These are phyloP conservation scores for Lutraria rhynchaena DNA, from an alignment of 1,140 invertebrate species.

Conservation along the genomic window DNA sequence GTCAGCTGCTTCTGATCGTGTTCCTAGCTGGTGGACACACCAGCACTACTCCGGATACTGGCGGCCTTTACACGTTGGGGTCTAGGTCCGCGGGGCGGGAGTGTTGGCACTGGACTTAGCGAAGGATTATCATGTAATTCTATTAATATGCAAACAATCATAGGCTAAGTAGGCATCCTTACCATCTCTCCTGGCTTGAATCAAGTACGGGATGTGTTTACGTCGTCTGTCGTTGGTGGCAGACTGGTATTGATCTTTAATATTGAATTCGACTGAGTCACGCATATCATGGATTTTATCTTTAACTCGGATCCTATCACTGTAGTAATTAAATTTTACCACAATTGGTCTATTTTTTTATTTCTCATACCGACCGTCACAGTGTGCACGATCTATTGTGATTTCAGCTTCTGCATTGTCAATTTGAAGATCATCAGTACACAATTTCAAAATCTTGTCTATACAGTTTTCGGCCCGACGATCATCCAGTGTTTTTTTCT, in stretches of 20 bases:
- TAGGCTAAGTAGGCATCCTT: slow-evolving; percentile 13
- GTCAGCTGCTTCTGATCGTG: too few relatives aligned
- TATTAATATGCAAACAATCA: slow-evolving; percentile 3
- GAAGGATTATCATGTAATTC: neutral
- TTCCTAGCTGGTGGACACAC: neutral
- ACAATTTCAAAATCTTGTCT: too few relatives aligned
- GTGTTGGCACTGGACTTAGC: neutral
- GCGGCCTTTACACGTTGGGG: neutral
- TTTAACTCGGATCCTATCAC: slow-evolving; percentile 11
- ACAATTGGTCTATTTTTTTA: slow-evolving; percentile 21
- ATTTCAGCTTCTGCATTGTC: too few relatives aligned
- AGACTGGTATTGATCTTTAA: neutral
- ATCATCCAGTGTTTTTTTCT: too few relatives aligned
- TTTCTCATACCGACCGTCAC: too few relatives aligned
- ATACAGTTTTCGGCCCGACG: too few relatives aligned
- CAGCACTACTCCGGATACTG: neutral
- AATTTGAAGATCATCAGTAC: too few relatives aligned
- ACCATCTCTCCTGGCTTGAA: neutral
- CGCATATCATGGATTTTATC: neutral
- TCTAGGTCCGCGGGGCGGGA: neutral
- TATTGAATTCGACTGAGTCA: neutral
- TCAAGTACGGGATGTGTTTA: slow-evolving; percentile 17
- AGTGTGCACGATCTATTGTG: too few relatives aligned
- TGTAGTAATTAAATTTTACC: slow-evolving; percentile 9
- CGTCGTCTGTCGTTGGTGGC: neutral